phyloP scores from a whole-genome alignment of 2,888 invertebrate species.

The Lasioglossum vierecki region DNA sequence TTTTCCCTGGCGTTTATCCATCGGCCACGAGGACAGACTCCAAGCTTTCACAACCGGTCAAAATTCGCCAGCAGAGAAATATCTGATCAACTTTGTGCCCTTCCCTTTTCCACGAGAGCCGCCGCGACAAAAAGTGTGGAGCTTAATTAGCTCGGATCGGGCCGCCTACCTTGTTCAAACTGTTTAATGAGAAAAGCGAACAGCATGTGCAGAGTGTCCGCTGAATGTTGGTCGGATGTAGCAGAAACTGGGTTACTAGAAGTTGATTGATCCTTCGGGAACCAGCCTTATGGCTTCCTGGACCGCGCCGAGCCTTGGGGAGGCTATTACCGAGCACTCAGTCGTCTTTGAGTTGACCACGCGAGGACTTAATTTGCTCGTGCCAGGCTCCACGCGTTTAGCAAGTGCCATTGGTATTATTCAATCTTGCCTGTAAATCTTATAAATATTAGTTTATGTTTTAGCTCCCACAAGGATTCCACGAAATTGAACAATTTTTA shows the following conservation, averaged over 20 bases:
- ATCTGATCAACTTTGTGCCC: conserved; percentile 12
- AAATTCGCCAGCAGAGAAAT: not conserved
- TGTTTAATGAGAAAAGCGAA: not conserved
- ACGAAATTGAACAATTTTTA: not conserved
- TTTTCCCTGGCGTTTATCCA: conserved; percentile 21
- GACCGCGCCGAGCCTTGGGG: not conserved
- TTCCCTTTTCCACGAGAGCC: not conserved
- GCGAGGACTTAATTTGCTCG: not conserved
- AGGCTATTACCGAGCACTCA: not conserved
- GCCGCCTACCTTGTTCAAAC: not conserved
- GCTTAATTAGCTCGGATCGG: conserved; percentile 7
- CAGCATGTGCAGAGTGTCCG: not conserved
- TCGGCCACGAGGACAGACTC: conserved; percentile 13
- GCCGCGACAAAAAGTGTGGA: not conserved
- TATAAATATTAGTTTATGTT: not conserved
- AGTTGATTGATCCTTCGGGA: not conserved
- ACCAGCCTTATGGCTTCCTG: not conserved
- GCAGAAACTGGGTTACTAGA: not conserved
- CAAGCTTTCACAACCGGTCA: not conserved
- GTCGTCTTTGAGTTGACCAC: not conserved
- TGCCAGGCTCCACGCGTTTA: not conserved
- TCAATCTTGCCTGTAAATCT: not conserved
- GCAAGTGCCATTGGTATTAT: not conserved
- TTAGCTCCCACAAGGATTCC: not conserved
- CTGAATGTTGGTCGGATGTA: not conserved